A percentile compares a stretch with the other conserved stretches of the same genome.
These are phyloP conservation scores for Arion vulgaris DNA, from an alignment of 1,140 invertebrate species.

Conservation along the genomic window DNA sequence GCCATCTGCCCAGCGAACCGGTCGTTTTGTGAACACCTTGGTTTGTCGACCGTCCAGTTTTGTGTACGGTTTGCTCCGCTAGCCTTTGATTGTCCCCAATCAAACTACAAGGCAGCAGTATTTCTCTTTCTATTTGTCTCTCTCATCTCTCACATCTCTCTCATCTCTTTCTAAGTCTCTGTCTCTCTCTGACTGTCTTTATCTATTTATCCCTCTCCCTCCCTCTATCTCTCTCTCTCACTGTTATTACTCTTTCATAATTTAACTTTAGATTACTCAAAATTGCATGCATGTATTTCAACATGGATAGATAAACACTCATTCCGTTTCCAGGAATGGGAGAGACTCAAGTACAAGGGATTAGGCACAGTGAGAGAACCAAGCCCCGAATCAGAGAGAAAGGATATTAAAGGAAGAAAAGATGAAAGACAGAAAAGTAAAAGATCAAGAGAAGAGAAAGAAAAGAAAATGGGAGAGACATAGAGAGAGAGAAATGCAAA, in stretches of 20 bases:
- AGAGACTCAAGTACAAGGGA: constrained; percentile 72
- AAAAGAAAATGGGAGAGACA: constrained; percentile 56
- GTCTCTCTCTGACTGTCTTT: not conserved
- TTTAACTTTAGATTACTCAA: too few relatives aligned
- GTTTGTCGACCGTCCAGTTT: too few relatives aligned
- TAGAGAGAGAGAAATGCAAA: constrained; percentile 77
- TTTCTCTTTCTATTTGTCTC: not conserved
- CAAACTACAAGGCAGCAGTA: too few relatives aligned
- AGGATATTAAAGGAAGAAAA: constrained; percentile 51
- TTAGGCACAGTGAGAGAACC: constrained; percentile 37
- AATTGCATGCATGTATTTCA: too few relatives aligned
- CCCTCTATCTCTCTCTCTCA: not conserved
- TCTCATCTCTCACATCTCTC: too few relatives aligned
- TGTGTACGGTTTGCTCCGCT: too few relatives aligned
- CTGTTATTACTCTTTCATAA: not conserved
- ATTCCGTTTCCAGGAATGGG: constrained; percentile 80
- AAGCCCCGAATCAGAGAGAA: constrained; percentile 53
- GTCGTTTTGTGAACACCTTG: too few relatives aligned
- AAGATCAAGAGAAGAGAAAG: constrained; percentile 62
- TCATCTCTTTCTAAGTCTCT: not conserved
- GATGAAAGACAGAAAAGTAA: constrained; percentile 58
- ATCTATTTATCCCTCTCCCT: not conserved
- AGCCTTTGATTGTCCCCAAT: too few relatives aligned
- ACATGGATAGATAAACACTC: too few relatives aligned
- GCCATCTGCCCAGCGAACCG: too few relatives aligned